Evolutionary conservation across 1,140 invertebrate genomes (phyloP).

Genomic region (Cotesia glomerata): DNA sequence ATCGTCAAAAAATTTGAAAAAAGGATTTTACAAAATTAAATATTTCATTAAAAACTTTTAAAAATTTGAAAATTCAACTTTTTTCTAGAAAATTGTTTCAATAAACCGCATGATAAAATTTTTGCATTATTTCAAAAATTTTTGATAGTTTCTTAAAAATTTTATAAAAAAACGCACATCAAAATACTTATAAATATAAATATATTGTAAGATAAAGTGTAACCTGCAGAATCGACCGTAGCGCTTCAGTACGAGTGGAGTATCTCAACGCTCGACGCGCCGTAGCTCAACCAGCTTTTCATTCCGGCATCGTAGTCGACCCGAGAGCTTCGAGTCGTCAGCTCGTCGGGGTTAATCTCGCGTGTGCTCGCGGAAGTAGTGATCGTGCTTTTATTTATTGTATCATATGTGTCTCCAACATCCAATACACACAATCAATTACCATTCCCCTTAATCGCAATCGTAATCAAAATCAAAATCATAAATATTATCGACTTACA

Average conservation of each 20-base stretch:
- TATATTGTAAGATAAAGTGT: slow-evolving; percentile 30
- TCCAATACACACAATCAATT: neutral
- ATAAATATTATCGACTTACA: too few species aligned
- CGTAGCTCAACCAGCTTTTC: slow-evolving; percentile 42
- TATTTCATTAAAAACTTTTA: too few species aligned
- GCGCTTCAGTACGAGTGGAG: slow-evolving; percentile 42
- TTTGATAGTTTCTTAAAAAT: too few species aligned
- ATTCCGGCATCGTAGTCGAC: slow-evolving; percentile 53
- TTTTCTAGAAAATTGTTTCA: too few species aligned
- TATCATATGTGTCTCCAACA: neutral
- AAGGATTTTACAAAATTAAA: too few species aligned
- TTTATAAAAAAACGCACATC: neutral
- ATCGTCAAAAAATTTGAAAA: too few species aligned
- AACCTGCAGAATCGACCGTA: slow-evolving; percentile 48
- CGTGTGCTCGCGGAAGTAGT: slow-evolving; percentile 25
- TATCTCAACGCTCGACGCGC: slow-evolving; percentile 44
- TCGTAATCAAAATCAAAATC: too few species aligned
- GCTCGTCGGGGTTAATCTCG: slow-evolving; percentile 9
- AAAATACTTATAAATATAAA: neutral
- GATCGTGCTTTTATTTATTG: slow-evolving; percentile 13
- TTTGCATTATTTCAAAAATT: too few species aligned
- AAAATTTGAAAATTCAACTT: too few species aligned
- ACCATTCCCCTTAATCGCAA: neutral
- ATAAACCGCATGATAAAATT: too few species aligned
- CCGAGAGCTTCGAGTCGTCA: slow-evolving; percentile 48